Evolutionary conservation across 2,797 vertebrate species (phyloP), one percentile per base, ranked within the genome.

Genomic region (Mionectes olivaceus): DNA sequence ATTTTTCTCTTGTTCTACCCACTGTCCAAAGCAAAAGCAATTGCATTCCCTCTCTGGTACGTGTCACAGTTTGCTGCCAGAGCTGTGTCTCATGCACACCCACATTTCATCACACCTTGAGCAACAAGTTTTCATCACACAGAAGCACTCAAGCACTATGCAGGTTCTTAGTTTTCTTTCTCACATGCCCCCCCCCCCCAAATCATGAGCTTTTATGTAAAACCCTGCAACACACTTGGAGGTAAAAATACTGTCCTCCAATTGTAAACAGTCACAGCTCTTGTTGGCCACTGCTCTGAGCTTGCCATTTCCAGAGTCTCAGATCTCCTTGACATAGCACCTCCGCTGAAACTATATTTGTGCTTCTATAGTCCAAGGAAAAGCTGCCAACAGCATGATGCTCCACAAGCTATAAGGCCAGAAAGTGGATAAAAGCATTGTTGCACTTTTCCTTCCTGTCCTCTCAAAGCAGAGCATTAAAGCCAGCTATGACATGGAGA

Each of bases 11-110:
- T 70, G 22, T 50, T 69, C 35, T 23, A 80, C 44, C 24, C 19
- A 18, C 39, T 33, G n/a, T 25, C 56, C 33, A 44, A 61, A 77
- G 23, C 1, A 3, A 76, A 87, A 85, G 32, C 25, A 67, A 47
- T 41, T 13, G 17, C 5, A 2, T 64, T 16, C 17, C 16, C 32
- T 77, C 1, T 0, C 14, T 59, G 18, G 22, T 13, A 17, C 0
- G 0, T 30, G 32, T 28, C 30, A 28, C 1, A 0, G 22, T 27
- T 57, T 81, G 21, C 43, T 67, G 37, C 33, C 37, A 71, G 43
- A 61, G 1, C 65, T 37, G 7, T 37, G 44, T 63, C 2, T 46
- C 44, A 19, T 19, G 22, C 46, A 52, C 0, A 0, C 52, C 43
- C 41, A 28, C 11, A 22, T 89, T 92, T 75, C 28, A 76, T n/a